phyloP scores from a whole-genome alignment of 2,113 vertebrate genomes.

The Pimephales promelas region DNA sequence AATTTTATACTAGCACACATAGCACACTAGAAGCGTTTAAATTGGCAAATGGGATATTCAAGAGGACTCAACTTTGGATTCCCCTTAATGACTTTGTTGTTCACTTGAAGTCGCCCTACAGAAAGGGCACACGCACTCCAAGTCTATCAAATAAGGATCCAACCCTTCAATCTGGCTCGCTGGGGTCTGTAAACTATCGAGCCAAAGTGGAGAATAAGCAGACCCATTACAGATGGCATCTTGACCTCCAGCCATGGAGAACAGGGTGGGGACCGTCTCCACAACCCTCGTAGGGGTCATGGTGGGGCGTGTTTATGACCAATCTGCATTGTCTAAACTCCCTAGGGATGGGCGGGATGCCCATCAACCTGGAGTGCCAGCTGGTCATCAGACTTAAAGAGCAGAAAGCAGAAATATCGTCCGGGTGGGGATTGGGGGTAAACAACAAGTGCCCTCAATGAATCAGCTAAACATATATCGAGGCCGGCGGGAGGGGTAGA shows the following conservation, averaged over 20 bases:
- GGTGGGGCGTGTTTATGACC: conserved; percentile 65
- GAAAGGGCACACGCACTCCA: neutral
- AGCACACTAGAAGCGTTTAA: neutral
- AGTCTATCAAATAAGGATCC: conserved; percentile 30
- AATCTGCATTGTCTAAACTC: conserved; percentile 63
- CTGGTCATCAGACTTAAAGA: conserved; percentile 71
- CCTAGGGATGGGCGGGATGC: conserved; percentile 56
- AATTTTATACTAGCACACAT: conserved; percentile 19
- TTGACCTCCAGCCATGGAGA: conserved; percentile 52
- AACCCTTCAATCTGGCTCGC: neutral
- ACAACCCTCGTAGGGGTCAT: conserved; percentile 65
- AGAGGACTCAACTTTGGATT: neutral
- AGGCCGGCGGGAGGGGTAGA: conserved; percentile 22
- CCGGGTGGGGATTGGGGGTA: neutral
- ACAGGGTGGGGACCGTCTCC: conserved; percentile 52
- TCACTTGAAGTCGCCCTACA: neutral
- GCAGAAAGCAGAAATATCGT: conserved; percentile 48
- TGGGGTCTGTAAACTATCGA: conserved; percentile 34
- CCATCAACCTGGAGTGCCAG: conserved; percentile 67
- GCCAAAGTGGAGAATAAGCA: conserved; percentile 59
- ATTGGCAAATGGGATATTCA: neutral
- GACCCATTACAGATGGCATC: conserved; percentile 65
- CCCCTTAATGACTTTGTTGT: neutral
- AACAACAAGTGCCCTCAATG: conserved; percentile 53
- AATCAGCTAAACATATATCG: neutral